Base-by-base conservation (phyloP, 2,888 invertebrate genomes). In the Tenthredo livida region DNA sequence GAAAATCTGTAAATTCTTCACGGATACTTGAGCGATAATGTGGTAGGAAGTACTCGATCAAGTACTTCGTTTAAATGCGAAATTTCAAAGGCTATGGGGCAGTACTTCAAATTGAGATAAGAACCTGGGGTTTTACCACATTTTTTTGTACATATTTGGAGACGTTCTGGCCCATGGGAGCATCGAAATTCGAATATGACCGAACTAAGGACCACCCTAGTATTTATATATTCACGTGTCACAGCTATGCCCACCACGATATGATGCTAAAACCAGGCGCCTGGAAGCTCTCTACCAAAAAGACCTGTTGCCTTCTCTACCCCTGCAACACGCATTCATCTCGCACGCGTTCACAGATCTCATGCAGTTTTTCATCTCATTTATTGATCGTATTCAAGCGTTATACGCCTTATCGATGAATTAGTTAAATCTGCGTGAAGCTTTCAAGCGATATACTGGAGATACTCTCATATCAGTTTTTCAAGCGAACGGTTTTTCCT, bases 221-320 rank as follows among this genome's bases (percentile, higher is more conserved):
- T 54, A 15, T 47, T 77, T 54, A 29, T 77, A 47, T 54, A 33
- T 77, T 77, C 50, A 61, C 80, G 40, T 80, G 21, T 80, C 61
- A 61, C 80, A 17, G 58, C 33, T 10, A 61, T n/a, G n/a, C 73
- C 37, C 73, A 17, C 25, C 43, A 6, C 25, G 77, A 21, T 54
- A 7, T 54, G 33, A 50, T 50, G 54, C 7, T 29, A 25, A 61
- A 58, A 65, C 58, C 77, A 77, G 33, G 7, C 25, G 29, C 33
- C 29, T 17, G 40, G 2, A 58, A 50, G 29, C 61, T 61, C 80
- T 37, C 61, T 37, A n/a, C 33, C 61, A 61, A 80, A 80, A 61
- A 80, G 80, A 80, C 80, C 80, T 80, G 80, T 80, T 80, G 80
- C 80, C 80, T n/a, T 33, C 77, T 77, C 54, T 33, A 29, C 50